Evolutionary conservation across 2,888 invertebrate species (phyloP).

Genomic region (Eilema depressum): DNA sequence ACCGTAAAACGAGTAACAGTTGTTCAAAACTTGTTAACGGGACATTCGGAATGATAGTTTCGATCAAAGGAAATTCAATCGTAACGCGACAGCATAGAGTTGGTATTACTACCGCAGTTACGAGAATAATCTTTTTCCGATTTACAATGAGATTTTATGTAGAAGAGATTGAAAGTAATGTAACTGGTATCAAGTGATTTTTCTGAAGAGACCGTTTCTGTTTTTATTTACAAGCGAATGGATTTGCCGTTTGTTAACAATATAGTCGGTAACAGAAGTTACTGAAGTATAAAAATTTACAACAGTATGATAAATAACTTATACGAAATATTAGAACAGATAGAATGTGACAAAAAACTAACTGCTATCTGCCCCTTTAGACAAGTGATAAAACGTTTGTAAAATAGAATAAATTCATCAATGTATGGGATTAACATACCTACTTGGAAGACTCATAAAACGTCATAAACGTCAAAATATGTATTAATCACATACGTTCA

Average conservation of each 20-base stretch:
- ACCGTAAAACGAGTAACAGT: slow-evolving; percentile 39
- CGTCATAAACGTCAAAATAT: no score
- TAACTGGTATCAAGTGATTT: slow-evolving; percentile 58
- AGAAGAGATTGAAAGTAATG: slow-evolving; percentile 61
- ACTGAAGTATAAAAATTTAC: background rate
- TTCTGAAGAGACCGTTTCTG: slow-evolving; percentile 47
- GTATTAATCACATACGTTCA: no score
- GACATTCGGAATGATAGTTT: slow-evolving; percentile 18
- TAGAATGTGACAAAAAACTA: background rate
- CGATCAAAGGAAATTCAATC: slow-evolving; percentile 26
- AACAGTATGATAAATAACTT: background rate
- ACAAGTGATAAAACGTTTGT: no score
- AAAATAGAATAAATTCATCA: no score
- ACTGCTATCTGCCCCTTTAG: no score
- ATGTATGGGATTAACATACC: no score
- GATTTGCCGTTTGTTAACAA: background rate
- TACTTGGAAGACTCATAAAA: no score
- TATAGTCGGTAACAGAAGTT: background rate
- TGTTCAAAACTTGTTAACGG: slow-evolving; percentile 41
- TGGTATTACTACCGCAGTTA: slow-evolving; percentile 27
- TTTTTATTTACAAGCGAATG: slow-evolving; percentile 34
- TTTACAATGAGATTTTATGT: slow-evolving; percentile 59
- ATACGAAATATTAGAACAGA: background rate
- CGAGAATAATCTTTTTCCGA: slow-evolving; percentile 57
- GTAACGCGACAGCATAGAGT: slow-evolving; percentile 26